Evolutionary conservation across 2,113 vertebrate genomes (phyloP).

Genomic region (Natator depressus): DNA sequence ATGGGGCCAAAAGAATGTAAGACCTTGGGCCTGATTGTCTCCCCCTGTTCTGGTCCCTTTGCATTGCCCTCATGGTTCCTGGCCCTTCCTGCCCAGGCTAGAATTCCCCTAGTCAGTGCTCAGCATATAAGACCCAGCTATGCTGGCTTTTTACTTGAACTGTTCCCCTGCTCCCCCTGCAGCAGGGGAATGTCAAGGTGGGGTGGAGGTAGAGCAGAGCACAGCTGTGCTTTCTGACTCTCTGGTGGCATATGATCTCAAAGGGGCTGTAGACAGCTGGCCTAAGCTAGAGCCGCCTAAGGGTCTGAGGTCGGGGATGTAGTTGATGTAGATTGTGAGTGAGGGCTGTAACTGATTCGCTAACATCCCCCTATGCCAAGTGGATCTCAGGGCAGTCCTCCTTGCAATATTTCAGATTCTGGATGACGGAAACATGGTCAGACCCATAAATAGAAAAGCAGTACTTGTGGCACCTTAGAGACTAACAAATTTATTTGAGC

Average conservation of each 20-base stretch:
- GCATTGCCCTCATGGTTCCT: background rate
- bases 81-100: background rate
- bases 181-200: background rate
- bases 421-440: background rate
- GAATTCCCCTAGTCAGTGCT: background rate
- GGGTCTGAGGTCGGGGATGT: background rate
- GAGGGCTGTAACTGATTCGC: background rate
- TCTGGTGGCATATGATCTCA: background rate
- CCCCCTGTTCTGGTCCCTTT: background rate
- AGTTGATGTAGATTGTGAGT: background rate
- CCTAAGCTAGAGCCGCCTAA: background rate
- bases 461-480: too few relatives aligned
- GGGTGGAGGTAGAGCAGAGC: background rate
- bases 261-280: background rate
- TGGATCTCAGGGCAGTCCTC: background rate
- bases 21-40: background rate
- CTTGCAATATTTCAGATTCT: background rate
- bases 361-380: background rate
- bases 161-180: background rate
- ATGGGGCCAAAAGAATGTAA: background rate
- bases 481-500: too few relatives aligned
- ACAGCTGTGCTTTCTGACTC: background rate
- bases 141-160: background rate
- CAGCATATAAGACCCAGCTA: background rate
- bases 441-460: rapidly evolving